These are phyloP conservation scores for Cyphomyrmex costatus DNA, from an alignment of 1,140 invertebrate species.

Conservation along the genomic window DNA sequence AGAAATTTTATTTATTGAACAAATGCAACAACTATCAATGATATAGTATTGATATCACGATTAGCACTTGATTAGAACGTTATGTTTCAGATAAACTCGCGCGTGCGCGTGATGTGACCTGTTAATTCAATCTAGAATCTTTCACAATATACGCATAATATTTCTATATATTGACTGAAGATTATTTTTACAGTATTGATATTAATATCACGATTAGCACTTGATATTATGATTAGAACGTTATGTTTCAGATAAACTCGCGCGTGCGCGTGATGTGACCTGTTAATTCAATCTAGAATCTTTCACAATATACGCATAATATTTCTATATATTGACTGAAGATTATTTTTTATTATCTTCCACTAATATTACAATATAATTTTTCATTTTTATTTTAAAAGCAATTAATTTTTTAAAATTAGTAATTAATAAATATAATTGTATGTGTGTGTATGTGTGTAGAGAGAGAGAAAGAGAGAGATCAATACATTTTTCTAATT, in stretches of 20 bases:
- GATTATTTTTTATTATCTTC: neutral
- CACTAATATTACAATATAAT: neutral
- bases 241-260: neutral
- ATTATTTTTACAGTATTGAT: conserved; percentile 4
- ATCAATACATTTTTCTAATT: conserved; percentile 10
- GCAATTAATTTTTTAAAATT: neutral
- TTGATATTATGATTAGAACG: neutral
- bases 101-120: too few species aligned
- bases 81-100: neutral
- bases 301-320: neutral
- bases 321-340: neutral
- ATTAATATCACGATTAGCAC: neutral
- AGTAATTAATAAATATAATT: neutral
- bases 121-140: neutral
- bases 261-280: too few species aligned
- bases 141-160: neutral
- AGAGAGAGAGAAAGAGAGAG: too few species aligned
- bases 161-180: neutral
- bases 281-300: neutral
- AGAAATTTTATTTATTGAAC: neutral
- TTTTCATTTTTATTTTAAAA: neutral
- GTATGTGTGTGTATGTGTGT: too few species aligned
- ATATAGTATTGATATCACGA: neutral
- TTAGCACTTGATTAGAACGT: neutral
- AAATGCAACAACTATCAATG: neutral